Base-by-base conservation (phyloP, 1,140 invertebrate species). In the Ooceraea biroi region DNA sequence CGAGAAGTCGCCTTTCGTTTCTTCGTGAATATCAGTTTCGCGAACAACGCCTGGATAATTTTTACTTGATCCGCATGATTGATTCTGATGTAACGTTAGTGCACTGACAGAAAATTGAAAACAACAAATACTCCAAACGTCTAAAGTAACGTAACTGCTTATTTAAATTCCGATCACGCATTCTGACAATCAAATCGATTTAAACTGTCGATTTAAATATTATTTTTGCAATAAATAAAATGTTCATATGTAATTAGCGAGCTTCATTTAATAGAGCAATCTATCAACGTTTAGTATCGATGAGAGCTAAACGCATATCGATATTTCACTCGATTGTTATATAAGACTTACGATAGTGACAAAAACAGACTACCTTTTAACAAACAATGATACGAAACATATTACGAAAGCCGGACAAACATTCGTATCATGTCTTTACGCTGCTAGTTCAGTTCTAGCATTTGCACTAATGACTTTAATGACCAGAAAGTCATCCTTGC, bases 351-450 rank as follows among this genome's bases (percentile, higher is more conserved):
- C 55, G 57, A 83, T 78, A 61, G 36, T 44, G 27, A 17, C 85
- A 22, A 57, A 73, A 86, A 68, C n/a, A n/a, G 74, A 30, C 48
- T 76, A 65, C 58, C 73, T 85, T 83, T 36, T 84, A 48, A 11
- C 48, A 58, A 86, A 89, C 86, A 88, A 88, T 88, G 12, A 73
- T 66, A 57, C 50, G 44, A 50, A 60, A 60, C n/a, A 73, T 71
- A 83, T 89, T 89, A 57, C 88, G 86, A 89, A 86, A 89, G 87
- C 48, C 74, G 69, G 83, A 85, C 71, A 88, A 89, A 89, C 84
- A 85, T 90, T 89, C 76, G 83, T 50, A 66, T 57, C 58, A 65
- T 41, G 57, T 66, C 50, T 85, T 66, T 76, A 57, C 69, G 30
- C 48, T 52, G 25, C 30, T 58, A 85, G 58, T 46, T 63, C 57